These are phyloP conservation scores for Sisyra terminalis DNA, from an alignment of 2,888 invertebrate genomes.

Conservation along the genomic window DNA sequence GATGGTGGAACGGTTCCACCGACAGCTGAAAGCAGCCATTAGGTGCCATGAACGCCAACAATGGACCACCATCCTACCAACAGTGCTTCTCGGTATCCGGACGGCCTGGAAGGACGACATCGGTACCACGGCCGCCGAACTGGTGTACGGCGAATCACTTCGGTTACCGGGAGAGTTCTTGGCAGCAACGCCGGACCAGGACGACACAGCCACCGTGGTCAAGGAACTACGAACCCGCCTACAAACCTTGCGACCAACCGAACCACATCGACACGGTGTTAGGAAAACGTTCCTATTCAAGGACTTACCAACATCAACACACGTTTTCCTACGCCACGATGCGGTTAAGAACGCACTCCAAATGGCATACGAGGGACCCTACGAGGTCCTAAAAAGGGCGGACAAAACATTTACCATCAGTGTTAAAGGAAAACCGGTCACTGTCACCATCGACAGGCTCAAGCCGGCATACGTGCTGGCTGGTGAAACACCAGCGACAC, in stretches of 20 bases:
- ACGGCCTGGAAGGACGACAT: conserved; percentile 17
- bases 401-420: not conserved
- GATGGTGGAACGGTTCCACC: not conserved
- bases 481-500: too few species aligned
- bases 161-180: conserved; percentile 16
- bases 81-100: conserved; percentile 12
- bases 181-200: conserved; percentile 5
- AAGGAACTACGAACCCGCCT: conserved; percentile 16
- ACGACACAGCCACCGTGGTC: conserved; percentile 16
- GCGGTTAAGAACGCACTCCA: not conserved
- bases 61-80: not conserved
- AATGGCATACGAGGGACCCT: not conserved
- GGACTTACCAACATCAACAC: not conserved
- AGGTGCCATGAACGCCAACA: not conserved
- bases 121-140: conserved; percentile 14
- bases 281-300: not conserved
- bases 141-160: conserved; percentile 16
- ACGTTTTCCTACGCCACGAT: not conserved
- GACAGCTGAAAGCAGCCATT: not conserved
- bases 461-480: not conserved
- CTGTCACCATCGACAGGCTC: not conserved
- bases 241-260: conserved; percentile 15
- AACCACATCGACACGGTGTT: conserved; percentile 9
- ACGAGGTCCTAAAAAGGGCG: not conserved
- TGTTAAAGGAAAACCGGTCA: not conserved